phyloP scores from a whole-genome alignment of 2,113 vertebrate species.

The Colistium nudipinnis region DNA sequence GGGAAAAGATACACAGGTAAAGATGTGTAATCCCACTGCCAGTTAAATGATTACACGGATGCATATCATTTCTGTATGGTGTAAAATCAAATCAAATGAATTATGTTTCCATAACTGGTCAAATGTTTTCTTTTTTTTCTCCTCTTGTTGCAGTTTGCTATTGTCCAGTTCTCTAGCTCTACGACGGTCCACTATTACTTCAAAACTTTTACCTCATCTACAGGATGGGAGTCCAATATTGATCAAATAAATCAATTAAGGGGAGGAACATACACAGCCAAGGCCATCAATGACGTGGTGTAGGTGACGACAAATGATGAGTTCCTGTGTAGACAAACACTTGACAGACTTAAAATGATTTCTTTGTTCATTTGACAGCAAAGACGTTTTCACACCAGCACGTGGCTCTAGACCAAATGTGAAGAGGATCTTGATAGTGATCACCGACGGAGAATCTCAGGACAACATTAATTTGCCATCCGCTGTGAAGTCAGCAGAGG shows the following conservation, averaged over 20 bases:
- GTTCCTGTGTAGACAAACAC: background rate
- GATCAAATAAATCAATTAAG: fast-evolving
- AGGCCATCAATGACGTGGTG: constrained; percentile 61
- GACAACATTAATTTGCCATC: fast-evolving
- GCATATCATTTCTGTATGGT: background rate
- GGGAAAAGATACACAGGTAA: constrained; percentile 50
- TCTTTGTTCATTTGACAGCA: constrained; percentile 37
- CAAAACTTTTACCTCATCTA: background rate
- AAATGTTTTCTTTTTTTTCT: background rate
- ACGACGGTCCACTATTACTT: constrained; percentile 30
- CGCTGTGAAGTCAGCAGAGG: background rate
- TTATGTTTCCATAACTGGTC: background rate
- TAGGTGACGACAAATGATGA: constrained; percentile 43
- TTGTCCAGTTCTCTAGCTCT: constrained; percentile 2
- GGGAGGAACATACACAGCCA: constrained; percentile 35
- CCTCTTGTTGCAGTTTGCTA: constrained; percentile 73
- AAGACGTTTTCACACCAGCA: background rate
- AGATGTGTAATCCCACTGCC: background rate
- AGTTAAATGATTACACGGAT: no score
- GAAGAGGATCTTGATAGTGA: constrained; percentile 75
- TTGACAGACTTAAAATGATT: background rate
- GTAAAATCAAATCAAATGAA: background rate
- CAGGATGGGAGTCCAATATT: background rate
- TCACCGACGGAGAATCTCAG: constrained; percentile 76
- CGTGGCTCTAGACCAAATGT: constrained; percentile 47